Percentiles rank a stretch among this genome's conserved stretches.
These are phyloP conservation scores for Tenebrio molitor DNA, from an alignment of 1,140 invertebrate genomes.

Conservation along the genomic window DNA sequence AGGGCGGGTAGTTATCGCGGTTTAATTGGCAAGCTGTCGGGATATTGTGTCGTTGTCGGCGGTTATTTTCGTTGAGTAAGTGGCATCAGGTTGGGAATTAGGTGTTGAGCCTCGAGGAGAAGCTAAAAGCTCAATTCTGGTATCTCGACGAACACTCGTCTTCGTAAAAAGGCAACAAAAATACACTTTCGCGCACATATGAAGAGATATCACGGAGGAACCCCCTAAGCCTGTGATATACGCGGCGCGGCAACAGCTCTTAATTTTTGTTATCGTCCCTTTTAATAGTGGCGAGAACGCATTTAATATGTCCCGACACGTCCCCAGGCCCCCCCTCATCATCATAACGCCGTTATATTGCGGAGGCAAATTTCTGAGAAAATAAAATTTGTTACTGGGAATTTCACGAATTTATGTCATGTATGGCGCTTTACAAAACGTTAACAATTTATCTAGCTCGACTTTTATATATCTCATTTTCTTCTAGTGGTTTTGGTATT, in stretches of 20 bases:
- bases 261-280: conserved; percentile 56
- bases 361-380: conserved; percentile 48
- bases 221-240: conserved; percentile 53
- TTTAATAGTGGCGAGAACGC: conserved; percentile 51
- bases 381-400: conserved; percentile 51
- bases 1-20: not conserved
- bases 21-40: conserved; percentile 13
- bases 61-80: conserved; percentile 44
- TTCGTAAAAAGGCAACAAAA: conserved; percentile 53
- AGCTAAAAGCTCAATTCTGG: conserved; percentile 49
- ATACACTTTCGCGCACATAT: conserved; percentile 53
- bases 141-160: conserved; percentile 56
- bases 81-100: conserved; percentile 43
- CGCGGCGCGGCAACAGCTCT: conserved; percentile 51
- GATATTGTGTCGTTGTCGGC: conserved; percentile 23
- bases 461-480: conserved; percentile 60
- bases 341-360: conserved; percentile 41
- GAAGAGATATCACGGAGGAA: conserved; percentile 50
- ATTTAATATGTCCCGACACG: conserved; percentile 42
- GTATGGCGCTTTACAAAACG: conserved; percentile 56
- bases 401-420: conserved; percentile 56
- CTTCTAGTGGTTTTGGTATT: conserved; percentile 52
- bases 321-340: conserved; percentile 10
- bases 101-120: conserved; percentile 41
- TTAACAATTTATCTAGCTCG: conserved; percentile 59